These are phyloP conservation scores for Peromyscus melanophrys DNA, from an alignment of 2,797 vertebrate species.

Conservation along the genomic window DNA sequence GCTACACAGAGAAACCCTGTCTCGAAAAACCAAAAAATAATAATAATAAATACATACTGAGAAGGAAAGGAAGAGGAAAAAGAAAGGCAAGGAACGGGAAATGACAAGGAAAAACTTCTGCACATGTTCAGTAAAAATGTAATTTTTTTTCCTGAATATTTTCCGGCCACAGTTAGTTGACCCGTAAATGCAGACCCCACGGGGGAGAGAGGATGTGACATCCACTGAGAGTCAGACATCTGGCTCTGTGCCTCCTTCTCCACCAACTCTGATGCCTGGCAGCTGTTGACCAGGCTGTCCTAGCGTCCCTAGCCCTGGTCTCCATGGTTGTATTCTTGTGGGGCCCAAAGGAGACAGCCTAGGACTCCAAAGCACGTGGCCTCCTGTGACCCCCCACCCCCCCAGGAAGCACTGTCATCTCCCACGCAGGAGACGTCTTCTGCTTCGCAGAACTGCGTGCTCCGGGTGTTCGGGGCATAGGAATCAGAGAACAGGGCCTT, in stretches of 20 bases:
- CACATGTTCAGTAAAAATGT: no score
- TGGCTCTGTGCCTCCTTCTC: not conserved
- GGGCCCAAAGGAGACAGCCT: not conserved
- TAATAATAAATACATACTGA: not conserved
- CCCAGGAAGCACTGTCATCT: not conserved
- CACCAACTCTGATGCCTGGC: not conserved
- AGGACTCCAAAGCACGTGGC: not conserved
- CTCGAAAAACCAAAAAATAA: no score
- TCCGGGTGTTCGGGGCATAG: not conserved
- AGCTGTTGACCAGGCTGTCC: not conserved
- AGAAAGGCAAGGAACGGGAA: not conserved
- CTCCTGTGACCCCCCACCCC: no score
- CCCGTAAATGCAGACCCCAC: not conserved
- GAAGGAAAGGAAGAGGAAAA: not conserved
- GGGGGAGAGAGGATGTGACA: not conserved
- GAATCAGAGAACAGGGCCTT: not conserved
- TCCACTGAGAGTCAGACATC: not conserved
- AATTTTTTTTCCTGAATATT: not conserved
- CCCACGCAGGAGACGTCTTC: accelerated
- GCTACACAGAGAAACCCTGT: no score
- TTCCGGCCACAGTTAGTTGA: not conserved
- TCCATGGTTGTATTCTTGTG: accelerated
- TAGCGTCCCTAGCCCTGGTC: not conserved
- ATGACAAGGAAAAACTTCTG: not conserved
- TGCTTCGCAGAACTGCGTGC: not conserved